Base-by-base conservation (phyloP, 1,140 invertebrate species). In the Asobara japonica region DNA sequence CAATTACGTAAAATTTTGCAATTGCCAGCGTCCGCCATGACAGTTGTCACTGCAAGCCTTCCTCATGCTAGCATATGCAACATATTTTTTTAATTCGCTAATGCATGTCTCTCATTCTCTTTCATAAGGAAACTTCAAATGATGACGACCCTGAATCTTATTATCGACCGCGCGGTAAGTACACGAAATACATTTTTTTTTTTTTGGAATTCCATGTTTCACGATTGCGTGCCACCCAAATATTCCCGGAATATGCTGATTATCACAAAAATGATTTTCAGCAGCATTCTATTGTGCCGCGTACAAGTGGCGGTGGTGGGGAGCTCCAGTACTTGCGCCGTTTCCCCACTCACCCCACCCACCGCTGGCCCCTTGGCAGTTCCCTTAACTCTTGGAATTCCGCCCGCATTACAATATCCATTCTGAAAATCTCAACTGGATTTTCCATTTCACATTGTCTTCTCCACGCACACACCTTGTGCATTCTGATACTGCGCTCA, bases 161-260 rank as follows among this genome's bases (percentile, higher is more conserved):
- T n/a, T n/a, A n/a, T n/a, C n/a, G n/a, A n/a, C n/a, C n/a, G n/a
- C n/a, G n/a, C 5, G 10, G 22, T 66, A 64, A 13, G 72, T 65
- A 80, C 68, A 18, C 10, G 45, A 51, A 51, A 51, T 8, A 20
- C 6, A 51, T 51, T 20, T 11, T 20, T 20, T 51, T 3, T n/a
- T 51, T 25, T 51, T 51, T 51, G 45, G 45, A 51, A 51, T 20
- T 51, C 16, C 45, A 22, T 66, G 31, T 66, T 22, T 41, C 5
- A 10, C 11, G 33, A 82, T 82, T 78, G 80, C 80, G 80, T 82
- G 80, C 73, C 25, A 51, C 67, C 77, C 65, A 80, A 80, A 80
- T 82, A 79, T 80, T 79, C 76, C 72, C 64, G 68, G 77, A 80
- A 81, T 81, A 80, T 79, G 78, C 78, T 81, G 78, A 81, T 81